These are phyloP conservation scores for Siderastrea radians DNA, from an alignment of 92 coral and sea anemone species.

Conservation along the genomic window DNA sequence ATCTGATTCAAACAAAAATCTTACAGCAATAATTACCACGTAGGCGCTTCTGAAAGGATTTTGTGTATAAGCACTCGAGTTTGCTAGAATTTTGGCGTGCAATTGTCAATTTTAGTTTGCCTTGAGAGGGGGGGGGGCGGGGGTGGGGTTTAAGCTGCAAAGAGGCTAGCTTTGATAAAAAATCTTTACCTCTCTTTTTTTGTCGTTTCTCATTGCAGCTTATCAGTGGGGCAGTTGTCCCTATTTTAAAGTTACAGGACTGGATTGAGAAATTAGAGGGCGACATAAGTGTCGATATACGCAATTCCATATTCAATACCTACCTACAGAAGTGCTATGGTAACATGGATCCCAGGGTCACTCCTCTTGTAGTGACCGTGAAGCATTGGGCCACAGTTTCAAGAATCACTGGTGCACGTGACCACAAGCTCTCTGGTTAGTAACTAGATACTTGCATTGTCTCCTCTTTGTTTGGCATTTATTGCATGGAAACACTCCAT, in stretches of 20 bases:
- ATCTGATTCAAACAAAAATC: no score
- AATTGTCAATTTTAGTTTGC: no score
- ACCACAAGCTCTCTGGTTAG: conserved; percentile 82
- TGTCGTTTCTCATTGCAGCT: conserved; percentile 35
- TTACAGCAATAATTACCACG: no score
- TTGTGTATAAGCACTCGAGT: no score
- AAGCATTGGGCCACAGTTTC: conserved; percentile 79
- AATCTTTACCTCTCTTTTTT: no score
- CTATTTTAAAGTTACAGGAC: conserved; percentile 70
- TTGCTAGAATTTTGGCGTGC: no score
- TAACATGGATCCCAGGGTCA: conserved; percentile 68
- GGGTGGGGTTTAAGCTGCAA: no score
- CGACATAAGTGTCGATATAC: conserved; percentile 67
- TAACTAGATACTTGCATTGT: background rate
- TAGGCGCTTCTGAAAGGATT: no score
- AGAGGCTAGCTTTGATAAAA: no score
- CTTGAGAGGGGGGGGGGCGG: no score
- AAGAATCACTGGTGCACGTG: conserved; percentile 68
- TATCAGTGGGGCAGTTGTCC: conserved; percentile 71
- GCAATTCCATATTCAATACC: conserved; percentile 64
- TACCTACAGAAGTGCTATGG: conserved; percentile 79
- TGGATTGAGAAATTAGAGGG: conserved; percentile 54
- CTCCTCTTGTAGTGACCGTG: conserved; percentile 66
- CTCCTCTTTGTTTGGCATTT: background rate
- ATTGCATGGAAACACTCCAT: no score